phyloP scores from a whole-genome alignment of 1,140 invertebrate species.

The Geopemphigus sp. region DNA sequence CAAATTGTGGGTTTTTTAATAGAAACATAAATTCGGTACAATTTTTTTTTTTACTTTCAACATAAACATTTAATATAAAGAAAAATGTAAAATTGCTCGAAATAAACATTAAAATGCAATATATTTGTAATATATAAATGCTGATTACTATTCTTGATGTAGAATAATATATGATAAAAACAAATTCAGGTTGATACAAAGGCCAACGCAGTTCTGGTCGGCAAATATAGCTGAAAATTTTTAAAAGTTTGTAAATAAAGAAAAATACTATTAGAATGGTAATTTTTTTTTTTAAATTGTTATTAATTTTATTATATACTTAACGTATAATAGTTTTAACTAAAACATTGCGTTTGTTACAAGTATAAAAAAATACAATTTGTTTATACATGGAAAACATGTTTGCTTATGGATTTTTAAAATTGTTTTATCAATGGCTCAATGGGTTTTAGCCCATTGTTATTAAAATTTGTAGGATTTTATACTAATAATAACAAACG shows the following conservation, averaged over 20 bases:
- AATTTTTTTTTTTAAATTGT: neutral
- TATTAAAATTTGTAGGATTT: too few species aligned
- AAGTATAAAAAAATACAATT: neutral
- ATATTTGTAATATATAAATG: too few species aligned
- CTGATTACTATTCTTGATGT: neutral
- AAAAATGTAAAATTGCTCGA: neutral
- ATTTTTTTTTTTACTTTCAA: neutral
- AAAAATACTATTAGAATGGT: too few species aligned
- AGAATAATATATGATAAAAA: neutral
- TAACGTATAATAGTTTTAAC: conserved; percentile 4
- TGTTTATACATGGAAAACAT: neutral
- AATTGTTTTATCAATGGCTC: too few species aligned
- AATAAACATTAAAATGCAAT: too few species aligned
- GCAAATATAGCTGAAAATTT: conserved; percentile 47
- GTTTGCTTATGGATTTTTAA: too few species aligned
- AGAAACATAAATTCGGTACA: neutral
- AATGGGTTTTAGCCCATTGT: too few species aligned
- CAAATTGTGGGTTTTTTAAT: neutral
- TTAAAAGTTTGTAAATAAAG: too few species aligned
- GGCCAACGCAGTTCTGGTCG: conserved; percentile 35
- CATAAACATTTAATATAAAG: too few species aligned
- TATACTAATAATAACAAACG: too few species aligned
- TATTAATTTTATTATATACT: neutral
- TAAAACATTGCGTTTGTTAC: neutral
- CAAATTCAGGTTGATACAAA: conserved; percentile 6